A percentile compares a stretch with the other conserved stretches of the same genome.
These are phyloP conservation scores for Hemibates koningsi DNA, from an alignment of 2,113 vertebrate species.

Conservation along the genomic window DNA sequence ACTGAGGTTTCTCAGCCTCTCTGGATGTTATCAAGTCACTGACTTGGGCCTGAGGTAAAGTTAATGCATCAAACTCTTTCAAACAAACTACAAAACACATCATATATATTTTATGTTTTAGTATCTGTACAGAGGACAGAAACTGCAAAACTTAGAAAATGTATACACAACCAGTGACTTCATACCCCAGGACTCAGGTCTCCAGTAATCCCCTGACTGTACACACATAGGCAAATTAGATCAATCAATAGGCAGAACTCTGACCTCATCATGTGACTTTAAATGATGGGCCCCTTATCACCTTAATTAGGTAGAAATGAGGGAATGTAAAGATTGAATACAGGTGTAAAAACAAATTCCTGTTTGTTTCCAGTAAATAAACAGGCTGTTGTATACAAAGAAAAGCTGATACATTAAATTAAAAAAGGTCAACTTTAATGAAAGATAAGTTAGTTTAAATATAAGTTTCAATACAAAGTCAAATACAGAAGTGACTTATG, in stretches of 20 bases:
- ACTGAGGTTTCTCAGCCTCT: conserved; percentile 92
- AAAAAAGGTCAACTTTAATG: neutral
- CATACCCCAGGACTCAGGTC: neutral
- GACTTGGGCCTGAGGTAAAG: conserved; percentile 90
- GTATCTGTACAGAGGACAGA: neutral
- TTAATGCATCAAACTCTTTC: neutral
- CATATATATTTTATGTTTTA: neutral
- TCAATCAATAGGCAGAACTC: neutral
- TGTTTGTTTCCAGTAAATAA: neutral
- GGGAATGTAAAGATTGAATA: neutral
- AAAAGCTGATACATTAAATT: neutral
- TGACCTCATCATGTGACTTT: neutral
- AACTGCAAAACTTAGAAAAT: neutral
- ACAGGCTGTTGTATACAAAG: neutral
- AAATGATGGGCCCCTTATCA: neutral
- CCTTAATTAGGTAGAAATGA: neutral
- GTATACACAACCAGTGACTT: neutral
- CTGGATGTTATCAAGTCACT: conserved; percentile 95
- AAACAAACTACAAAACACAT: neutral
- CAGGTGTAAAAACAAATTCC: neutral
- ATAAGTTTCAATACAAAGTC: neutral
- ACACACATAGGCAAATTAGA: neutral
- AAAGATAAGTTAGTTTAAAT: neutral
- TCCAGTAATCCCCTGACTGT: neutral
- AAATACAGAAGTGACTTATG: neutral